Evolutionary conservation across 2,113 vertebrate genomes (phyloP), one percentile per base, ranked within the genome.

Genomic region (Rhinogobius similis): DNA sequence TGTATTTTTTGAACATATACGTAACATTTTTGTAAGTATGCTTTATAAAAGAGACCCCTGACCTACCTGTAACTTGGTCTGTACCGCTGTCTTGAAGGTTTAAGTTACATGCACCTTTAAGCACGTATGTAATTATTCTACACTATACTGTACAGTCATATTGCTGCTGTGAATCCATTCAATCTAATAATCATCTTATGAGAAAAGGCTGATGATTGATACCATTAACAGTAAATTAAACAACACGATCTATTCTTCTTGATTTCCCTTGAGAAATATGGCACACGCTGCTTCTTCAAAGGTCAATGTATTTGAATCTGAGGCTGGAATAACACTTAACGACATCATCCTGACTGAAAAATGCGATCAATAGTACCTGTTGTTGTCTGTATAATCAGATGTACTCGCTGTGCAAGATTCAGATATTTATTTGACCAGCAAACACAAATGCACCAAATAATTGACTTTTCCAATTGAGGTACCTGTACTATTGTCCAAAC

Each of bases 281-380:
- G 72, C 24, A 58, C 58, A 72, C 58, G 41, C 65, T 62, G 68
- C 73, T 59, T n/a, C 7, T 67, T 68, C 66, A 82, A 83, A 86
- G 85, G 82, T 86, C 83, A 85, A 70, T 50, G 75, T 11, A 86
- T 86, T 82, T 41, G 72, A 5, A 0, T 43, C 68, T 50, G 13
- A 66, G 36, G 66, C 23, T 26, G 7, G 77, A 70, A 50, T 79
- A 76, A 74, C 64, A 76, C 72, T 73, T 27, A 61, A 43, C 62
- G 50, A 66, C 83, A 77, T 77, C 69, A 73, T 67, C 63, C 26
- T 62, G 75, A 38, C 73, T 73, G 80, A 86, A 83, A 68, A 88
- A 87, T 86, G 74, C 66, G 73, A 79, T 86, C 73, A 88, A 80
- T 64, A 41, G 10, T 5, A 36, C 66, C 59, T 63, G 18, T 20